These are phyloP conservation scores for Maniola hyperantus DNA, from an alignment of 2,888 invertebrate species.

Conservation along the genomic window DNA sequence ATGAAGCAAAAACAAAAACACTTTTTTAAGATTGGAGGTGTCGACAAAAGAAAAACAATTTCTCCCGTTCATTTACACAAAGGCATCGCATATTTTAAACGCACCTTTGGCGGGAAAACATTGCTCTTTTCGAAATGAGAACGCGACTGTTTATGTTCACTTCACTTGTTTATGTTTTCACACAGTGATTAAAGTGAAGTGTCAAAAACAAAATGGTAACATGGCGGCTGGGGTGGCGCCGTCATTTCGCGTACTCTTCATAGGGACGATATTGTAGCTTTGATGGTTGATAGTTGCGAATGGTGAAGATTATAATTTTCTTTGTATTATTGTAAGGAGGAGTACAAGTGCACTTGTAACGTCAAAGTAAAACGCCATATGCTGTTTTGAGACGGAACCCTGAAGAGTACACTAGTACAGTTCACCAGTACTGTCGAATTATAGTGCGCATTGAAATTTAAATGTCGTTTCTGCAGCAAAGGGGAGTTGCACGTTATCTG, in stretches of 20 bases:
- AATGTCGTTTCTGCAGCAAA: slow-evolving; percentile 45
- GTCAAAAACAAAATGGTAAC: slow-evolving; percentile 77
- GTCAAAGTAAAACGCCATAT: slow-evolving; percentile 34
- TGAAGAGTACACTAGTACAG: slow-evolving; percentile 1
- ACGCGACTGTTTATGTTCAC: slow-evolving; percentile 59
- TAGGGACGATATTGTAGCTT: slow-evolving; percentile 58
- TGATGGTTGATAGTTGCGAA: slow-evolving; percentile 66
- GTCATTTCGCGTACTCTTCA: slow-evolving; percentile 53
- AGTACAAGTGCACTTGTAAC: slow-evolving; percentile 29
- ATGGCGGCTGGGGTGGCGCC: slow-evolving; percentile 51
- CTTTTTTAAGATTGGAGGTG: slow-evolving; percentile 29
- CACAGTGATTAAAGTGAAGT: slow-evolving; percentile 81
- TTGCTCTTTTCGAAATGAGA: slow-evolving; percentile 78
- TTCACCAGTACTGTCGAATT: slow-evolving; percentile 43
- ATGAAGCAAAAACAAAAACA: slow-evolving; percentile 18
- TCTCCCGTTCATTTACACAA: slow-evolving; percentile 45
- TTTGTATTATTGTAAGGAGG: slow-evolving; percentile 50
- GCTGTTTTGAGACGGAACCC: slow-evolving; percentile 29
- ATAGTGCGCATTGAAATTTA: slow-evolving; percentile 50
- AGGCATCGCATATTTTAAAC: slow-evolving; percentile 54
- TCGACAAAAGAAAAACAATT: slow-evolving; percentile 42
- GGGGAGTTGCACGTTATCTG: slow-evolving; percentile 66
- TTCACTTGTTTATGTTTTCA: slow-evolving; percentile 53
- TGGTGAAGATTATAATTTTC: slow-evolving; percentile 65
- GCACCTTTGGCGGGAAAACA: slow-evolving; percentile 55